Base-by-base conservation (phyloP, 2,888 invertebrate species). In the Lithosia quadra region DNA sequence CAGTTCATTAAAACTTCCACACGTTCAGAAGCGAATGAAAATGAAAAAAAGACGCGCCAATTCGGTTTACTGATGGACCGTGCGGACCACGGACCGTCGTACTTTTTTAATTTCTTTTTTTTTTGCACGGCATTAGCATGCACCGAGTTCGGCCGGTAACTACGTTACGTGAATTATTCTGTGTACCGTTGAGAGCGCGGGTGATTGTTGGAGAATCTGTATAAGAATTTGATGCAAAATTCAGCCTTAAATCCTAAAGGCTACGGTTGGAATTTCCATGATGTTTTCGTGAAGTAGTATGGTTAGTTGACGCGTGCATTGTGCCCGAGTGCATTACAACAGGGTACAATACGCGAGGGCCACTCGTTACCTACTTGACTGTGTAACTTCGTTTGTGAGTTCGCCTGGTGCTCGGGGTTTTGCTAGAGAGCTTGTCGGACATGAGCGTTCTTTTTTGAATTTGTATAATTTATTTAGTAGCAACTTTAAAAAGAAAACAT, bases 361-460 rank as follows among this genome's bases (percentile, higher is more conserved):
- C 92, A 92, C 93, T 93, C 93, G 93, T 93, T 93, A 91, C 91
- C 90, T 91, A 94, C 94, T 94, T 93, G 94, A 94, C 94, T 94
- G 92, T 92, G 90, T 94, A 94, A 94, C 94, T 94, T 93, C 92
- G 91, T 94, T 94, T 93, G 91, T 86, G 88, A 90, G 88, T 87
- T 86, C 83, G 87, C 86, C 79, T 82, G 78, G 83, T 73, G 83
- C 66, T 69, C 72, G 60, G 22, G 63, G 69, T 63, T 75, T 68
- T 77, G 75, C 88, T 86, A 70, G 84, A 80, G 84, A 87, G 69
- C 67, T 66, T 22, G 1, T 11, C 60, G 78, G 83, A 79, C 81
- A 56, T 8, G 4, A 56, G 18, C 18, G 22, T 8, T 22, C 5
- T 11, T 15, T 56, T 7, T 13, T 56, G 22, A 22, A 24, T 28